phyloP scores from a whole-genome alignment of 1,140 invertebrate species.

The Bilobella aurantiaca region DNA sequence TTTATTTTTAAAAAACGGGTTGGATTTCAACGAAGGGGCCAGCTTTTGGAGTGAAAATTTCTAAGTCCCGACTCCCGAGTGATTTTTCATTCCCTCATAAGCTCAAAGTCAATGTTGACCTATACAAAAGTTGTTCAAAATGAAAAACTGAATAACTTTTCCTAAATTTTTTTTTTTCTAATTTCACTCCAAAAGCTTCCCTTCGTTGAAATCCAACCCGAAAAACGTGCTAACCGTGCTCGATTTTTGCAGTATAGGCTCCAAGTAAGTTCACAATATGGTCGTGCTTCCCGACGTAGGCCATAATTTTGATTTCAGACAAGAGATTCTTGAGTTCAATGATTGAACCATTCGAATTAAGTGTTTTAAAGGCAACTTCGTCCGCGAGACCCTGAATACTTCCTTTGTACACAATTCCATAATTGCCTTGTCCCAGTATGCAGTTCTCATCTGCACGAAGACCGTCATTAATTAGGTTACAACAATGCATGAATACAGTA shows the following conservation, averaged over 20 bases:
- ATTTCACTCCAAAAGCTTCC: too few relatives aligned
- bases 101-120: too few relatives aligned
- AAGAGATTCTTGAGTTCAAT: conserved; percentile 4
- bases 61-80: too few relatives aligned
- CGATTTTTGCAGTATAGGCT: not conserved
- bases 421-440: conserved; percentile 7
- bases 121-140: too few relatives aligned
- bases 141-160: too few relatives aligned
- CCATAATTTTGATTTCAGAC: conserved; percentile 14
- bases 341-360: not conserved
- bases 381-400: not conserved
- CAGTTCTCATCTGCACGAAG: not conserved
- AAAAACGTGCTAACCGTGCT: not conserved
- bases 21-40: too few relatives aligned
- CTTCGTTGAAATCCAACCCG: not conserved
- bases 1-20: too few relatives aligned
- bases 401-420: conserved; percentile 20
- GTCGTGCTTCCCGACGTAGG: not conserved
- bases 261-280: conserved; percentile 9
- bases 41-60: too few relatives aligned
- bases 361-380: conserved; percentile 18
- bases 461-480: not conserved
- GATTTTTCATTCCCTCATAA: too few relatives aligned
- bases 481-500: not conserved
- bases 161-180: too few relatives aligned